These are phyloP conservation scores for Echinarachnius parma DNA, from an alignment of 53 echinoderm and acorn worm genomes.

Conservation along the genomic window DNA sequence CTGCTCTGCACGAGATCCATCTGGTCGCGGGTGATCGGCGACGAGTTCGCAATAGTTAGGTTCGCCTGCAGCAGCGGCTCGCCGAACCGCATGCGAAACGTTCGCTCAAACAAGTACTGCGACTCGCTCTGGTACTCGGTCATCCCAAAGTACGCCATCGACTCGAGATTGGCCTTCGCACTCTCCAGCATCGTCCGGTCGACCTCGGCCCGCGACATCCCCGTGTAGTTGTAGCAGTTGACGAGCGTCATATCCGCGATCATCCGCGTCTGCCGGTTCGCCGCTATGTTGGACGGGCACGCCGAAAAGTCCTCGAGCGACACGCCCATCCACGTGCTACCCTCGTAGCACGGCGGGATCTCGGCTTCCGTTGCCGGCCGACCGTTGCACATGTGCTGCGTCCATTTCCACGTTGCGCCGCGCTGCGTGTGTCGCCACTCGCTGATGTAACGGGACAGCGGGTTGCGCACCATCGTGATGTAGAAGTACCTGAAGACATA, in stretches of 20 bases:
- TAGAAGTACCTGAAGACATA: conserved; percentile 74
- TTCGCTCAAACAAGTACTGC: conserved; percentile 88
- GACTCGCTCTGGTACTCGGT: conserved; percentile 76
- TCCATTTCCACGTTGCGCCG: conserved; percentile 83
- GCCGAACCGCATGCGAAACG: conserved; percentile 70
- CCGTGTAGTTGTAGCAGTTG: conserved; percentile 78
- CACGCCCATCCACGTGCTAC: conserved; percentile 69
- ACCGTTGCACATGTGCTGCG: conserved; percentile 88
- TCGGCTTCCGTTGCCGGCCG: conserved; percentile 49
- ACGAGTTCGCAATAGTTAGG: conserved; percentile 55
- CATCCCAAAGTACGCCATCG: conserved; percentile 80
- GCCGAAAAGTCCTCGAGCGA: conserved; percentile 68
- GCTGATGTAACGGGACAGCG: conserved; percentile 73
- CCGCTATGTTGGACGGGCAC: conserved; percentile 77
- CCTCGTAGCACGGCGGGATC: conserved; percentile 61
- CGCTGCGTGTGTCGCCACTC: conserved; percentile 90
- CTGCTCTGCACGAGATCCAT: conserved; percentile 27
- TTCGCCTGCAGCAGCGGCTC: conserved; percentile 64
- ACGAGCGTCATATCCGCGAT: conserved; percentile 76
- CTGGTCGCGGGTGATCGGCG: conserved; percentile 38
- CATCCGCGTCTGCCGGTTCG: conserved; percentile 89
- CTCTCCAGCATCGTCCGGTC: conserved; percentile 66
- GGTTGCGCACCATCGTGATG: conserved; percentile 84
- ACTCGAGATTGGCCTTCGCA: conserved; percentile 70
- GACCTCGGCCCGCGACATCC: conserved; percentile 49